Evolutionary conservation across 23 tunicate species (phyloP), one percentile per base, ranked within the genome.

Genomic region (Oikopleura albicans): DNA sequence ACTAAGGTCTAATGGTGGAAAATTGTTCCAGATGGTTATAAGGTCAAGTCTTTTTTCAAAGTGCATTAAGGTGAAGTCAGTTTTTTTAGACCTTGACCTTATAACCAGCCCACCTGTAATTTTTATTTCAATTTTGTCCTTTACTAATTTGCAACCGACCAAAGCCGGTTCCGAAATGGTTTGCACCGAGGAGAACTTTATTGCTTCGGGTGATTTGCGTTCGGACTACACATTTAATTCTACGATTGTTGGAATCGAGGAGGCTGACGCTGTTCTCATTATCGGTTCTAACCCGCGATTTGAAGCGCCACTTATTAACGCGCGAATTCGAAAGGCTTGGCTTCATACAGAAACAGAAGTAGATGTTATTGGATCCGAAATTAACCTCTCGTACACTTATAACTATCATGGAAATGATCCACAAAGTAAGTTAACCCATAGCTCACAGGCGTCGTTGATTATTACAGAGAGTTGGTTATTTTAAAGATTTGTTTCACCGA

Each of bases 271-370:
- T n/a, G 86, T 95, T 40, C 40, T 95, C 38, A 71, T 71, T n/a
- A 71, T 71, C 31, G 79, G 79, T 71, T 83, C 28, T 4, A 83
- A 83, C n/a, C 57, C 84, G 27, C 83, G 99, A 75, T 95, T 83
- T 40, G 99, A 95, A 83, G 99, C 99, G 39, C 96, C 99, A 0
- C 39, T 95, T 84, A 75, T 95, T 59, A 95, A 95, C 84, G 99
- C 99, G 0, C 41, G 99, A 57, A 76, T 95, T 40, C 84, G 99
- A 84, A 95, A 95, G 86, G 84, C 96, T 0, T 95, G 99, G 99
- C 66, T 90, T 40, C 99, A 95, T 76, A 90, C 88, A 41, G 99
- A 91, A 76, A 71, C 89, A 40, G 96, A 91, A 39, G 90, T 95
- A n/a, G 91, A 95, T 38, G 40, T 91, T 71, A 83, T 95, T 39